phyloP scores from a whole-genome alignment of 1,140 invertebrate genomes.

The Aphelinus certus region DNA sequence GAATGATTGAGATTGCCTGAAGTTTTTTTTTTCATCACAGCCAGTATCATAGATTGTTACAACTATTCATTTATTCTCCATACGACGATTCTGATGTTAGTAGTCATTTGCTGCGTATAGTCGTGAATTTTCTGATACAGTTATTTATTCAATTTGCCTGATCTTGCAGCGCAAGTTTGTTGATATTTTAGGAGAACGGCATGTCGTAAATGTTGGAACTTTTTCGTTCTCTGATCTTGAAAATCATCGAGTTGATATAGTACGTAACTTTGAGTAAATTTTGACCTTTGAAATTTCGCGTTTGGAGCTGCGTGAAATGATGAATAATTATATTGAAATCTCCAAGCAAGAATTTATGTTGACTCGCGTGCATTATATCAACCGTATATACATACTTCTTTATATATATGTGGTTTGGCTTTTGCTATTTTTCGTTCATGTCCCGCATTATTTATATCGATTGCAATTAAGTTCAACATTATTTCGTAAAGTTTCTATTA shows the following conservation, averaged over 20 bases:
- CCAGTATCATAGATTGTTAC: no score
- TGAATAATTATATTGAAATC: not conserved
- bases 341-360: slow-evolving; percentile 36
- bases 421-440: slow-evolving; percentile 51
- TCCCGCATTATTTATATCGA: slow-evolving; percentile 42
- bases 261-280: not conserved
- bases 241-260: not conserved
- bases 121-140: not conserved
- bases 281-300: not conserved
- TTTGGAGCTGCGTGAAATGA: not conserved
- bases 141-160: not conserved
- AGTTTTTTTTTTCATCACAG: no score
- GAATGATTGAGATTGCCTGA: not conserved
- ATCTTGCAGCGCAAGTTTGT: slow-evolving; percentile 15
- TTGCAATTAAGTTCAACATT: slow-evolving; percentile 40
- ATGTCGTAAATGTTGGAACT: slow-evolving; percentile 38
- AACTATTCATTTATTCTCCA: no score
- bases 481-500: slow-evolving; percentile 10
- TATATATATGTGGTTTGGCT: slow-evolving; percentile 51
- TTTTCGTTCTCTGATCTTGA: slow-evolving; percentile 33
- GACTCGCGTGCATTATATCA: slow-evolving; percentile 40
- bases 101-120: not conserved
- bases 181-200: slow-evolving; percentile 41
- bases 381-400: slow-evolving; percentile 42
- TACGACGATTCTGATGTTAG: slow-evolving; percentile 10